Base-by-base conservation (phyloP, 2,888 invertebrate genomes). In the Epiblema foenella region DNA sequence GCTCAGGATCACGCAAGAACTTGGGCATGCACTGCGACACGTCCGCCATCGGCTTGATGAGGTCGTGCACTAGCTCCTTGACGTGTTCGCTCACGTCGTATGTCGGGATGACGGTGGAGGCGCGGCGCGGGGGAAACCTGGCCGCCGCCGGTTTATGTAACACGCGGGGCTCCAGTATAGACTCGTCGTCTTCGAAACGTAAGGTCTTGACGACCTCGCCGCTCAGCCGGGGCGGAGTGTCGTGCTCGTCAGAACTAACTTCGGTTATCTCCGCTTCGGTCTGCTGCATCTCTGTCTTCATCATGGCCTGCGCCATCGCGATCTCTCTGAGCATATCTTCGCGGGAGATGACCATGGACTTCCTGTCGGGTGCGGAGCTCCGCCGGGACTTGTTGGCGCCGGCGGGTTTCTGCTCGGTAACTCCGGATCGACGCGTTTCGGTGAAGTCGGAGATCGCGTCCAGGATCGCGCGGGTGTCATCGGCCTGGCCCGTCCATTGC, bases 141-240 rank as follows among this genome's bases (percentile, higher is more conserved):
- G 1, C 5, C 1, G 18, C 17, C 12, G 33, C 0, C 1, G 58
- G 57, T 52, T 64, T 51, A 0, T 59, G 69, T 3, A 42, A 77
- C 0, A 77, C 15, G 57, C 77, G 83, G 0, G 54, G 49, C 0
- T 87, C 88, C 15, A 75, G 85, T 0, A 76, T 20, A 0, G 88
- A 85, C 10, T 89, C 89, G 3, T 89, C 89, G 33, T 80, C 82
- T 54, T 91, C 89, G 68, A 91, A 92, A 9, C 88, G 78, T n/a
- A 93, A 75, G 0, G 87, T 88, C 77, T 91, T 91, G 0, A 90
- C 88, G 0, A 92, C 87, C 37, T 89, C 90, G n/a, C 74, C 81
- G 75, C 87, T 89, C 29, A 82, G 65, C 24, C 85, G 78, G 0
- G 75, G 65, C 3, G 51, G 33, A 8, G 56, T 57, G 2, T 65